Conservation (phyloP, 2,113 vertebrate species). For the Cyprinus carpio region DNA sequence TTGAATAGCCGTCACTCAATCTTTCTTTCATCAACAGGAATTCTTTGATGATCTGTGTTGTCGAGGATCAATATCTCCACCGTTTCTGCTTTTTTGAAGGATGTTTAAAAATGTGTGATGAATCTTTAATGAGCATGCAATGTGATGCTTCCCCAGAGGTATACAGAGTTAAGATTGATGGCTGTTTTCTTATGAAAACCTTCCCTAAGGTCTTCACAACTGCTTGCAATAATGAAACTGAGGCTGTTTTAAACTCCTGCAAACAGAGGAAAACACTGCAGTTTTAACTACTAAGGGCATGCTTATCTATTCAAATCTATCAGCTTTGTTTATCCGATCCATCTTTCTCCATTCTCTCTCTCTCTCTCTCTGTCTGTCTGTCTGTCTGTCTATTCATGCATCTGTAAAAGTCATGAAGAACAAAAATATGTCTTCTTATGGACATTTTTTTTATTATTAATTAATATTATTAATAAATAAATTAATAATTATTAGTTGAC, state of each 20-base stretch:
- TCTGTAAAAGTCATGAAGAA: no score
- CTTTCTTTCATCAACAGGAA: constrained; percentile 18
- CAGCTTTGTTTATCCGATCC: no score
- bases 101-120: neutral
- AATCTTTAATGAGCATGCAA: neutral
- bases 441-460: no score
- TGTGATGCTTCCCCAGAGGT: constrained; percentile 10
- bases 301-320: neutral
- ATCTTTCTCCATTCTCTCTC: no score
- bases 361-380: no score
- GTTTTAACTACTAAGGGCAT: neutral
- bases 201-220: neutral
- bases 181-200: neutral
- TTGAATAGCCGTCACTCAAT: constrained; percentile 16
- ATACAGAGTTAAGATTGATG: constrained; percentile 3
- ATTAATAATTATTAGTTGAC: no score
- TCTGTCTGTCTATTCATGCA: neutral
- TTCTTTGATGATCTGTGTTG: constrained; percentile 18
- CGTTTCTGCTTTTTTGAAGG: constrained; percentile 7
- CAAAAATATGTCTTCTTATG: neutral
- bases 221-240: neutral
- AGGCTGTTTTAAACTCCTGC: neutral
- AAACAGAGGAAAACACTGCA: neutral
- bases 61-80: constrained; percentile 27
- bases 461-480: no score